Evolutionary conservation across 2,888 invertebrate species (phyloP).

Genomic region (Tolmerus cingulatus): DNA sequence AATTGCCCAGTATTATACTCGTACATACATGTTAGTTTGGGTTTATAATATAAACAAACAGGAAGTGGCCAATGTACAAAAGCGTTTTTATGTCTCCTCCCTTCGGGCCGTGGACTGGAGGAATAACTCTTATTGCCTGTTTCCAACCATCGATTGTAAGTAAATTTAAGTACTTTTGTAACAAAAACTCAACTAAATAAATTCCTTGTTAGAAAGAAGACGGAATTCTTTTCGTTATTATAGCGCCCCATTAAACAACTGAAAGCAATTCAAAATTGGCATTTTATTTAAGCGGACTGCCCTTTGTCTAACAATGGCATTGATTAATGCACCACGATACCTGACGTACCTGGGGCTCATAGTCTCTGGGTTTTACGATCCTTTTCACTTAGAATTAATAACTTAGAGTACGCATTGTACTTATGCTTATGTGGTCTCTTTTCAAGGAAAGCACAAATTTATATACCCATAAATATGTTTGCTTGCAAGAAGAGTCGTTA

Average conservation of each 20-base stretch:
- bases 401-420: not conserved
- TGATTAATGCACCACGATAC: not conserved
- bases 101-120: not conserved
- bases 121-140: not conserved
- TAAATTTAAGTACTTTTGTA: not conserved
- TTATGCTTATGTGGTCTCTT: not conserved
- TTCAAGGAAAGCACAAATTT: not conserved
- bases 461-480: not conserved
- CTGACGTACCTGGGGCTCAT: not conserved
- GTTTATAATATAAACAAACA: not conserved
- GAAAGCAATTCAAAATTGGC: not conserved
- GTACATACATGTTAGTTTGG: not conserved
- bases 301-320: not conserved
- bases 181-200: not conserved
- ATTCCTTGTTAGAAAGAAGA: not conserved
- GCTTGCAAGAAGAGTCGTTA: not conserved
- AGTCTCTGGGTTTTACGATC: not conserved
- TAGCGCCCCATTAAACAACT: not conserved
- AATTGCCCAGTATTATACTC: conserved; percentile 16
- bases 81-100: not conserved
- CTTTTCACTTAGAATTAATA: not conserved
- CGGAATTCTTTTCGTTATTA: not conserved
- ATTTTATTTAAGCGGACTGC: not conserved
- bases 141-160: not conserved
- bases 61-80: not conserved